These are phyloP conservation scores for Cynoglossus semilaevis DNA, from an alignment of 2,113 vertebrate species.

Conservation along the genomic window DNA sequence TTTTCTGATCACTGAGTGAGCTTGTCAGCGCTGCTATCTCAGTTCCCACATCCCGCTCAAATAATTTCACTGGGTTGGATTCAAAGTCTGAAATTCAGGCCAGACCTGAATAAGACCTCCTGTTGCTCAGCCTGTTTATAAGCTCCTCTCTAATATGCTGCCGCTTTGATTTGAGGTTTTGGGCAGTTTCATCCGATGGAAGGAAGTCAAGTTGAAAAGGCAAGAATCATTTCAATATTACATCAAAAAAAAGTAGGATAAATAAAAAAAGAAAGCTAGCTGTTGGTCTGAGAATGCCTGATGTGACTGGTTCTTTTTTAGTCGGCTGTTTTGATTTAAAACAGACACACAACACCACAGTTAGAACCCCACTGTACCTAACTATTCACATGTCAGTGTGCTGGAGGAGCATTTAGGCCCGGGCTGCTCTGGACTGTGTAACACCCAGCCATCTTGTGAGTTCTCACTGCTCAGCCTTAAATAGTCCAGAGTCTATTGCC, in stretches of 20 bases:
- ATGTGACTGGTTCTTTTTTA: conserved; percentile 41
- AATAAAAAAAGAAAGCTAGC: conserved; percentile 56
- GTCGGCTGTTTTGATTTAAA: conserved; percentile 70
- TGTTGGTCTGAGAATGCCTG: conserved; percentile 48
- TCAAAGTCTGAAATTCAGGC: conserved; percentile 71
- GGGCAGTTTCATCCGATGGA: conserved; percentile 73
- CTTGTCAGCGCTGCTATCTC: conserved; percentile 66
- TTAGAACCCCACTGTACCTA: conserved; percentile 40
- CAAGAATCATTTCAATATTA: conserved; percentile 62
- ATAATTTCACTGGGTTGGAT: conserved; percentile 73
- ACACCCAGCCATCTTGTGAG: conserved; percentile 63
- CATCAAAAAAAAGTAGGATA: conserved; percentile 60
- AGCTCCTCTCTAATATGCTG: conserved; percentile 54
- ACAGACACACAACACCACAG: conserved; percentile 64
- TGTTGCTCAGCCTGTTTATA: conserved; percentile 66
- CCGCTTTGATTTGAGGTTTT: conserved; percentile 66
- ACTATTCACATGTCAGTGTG: conserved; percentile 57
- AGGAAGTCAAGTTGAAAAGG: conserved; percentile 75
- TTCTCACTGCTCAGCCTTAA: conserved; percentile 61
- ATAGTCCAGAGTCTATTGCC: conserved; percentile 51
- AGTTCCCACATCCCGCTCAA: conserved; percentile 74
- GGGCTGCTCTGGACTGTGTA: conserved; percentile 71
- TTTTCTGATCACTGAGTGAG: conserved; percentile 59
- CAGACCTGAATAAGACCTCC: conserved; percentile 71
- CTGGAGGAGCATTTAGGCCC: conserved; percentile 37